A percentile compares a stretch with the other conserved stretches of the same genome.
These are phyloP conservation scores for Prietella phreatophila DNA, from an alignment of 2,113 vertebrate genomes.

Conservation along the genomic window DNA sequence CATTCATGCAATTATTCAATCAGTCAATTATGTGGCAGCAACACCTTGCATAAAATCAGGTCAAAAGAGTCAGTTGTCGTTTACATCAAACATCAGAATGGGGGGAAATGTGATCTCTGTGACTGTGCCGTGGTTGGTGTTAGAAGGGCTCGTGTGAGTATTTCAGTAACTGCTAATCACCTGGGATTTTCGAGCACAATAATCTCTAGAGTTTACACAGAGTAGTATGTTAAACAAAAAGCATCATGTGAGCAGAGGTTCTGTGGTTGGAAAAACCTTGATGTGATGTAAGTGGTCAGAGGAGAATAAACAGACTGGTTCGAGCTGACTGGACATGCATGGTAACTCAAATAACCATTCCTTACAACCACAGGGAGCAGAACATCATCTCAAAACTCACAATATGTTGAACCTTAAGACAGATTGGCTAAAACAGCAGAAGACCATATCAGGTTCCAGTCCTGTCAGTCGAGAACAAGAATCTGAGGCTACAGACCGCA, in stretches of 20 bases:
- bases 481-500: not conserved
- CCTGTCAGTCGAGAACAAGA: not conserved
- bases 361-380: not conserved
- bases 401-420: not conserved
- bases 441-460: not conserved
- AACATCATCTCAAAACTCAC: not conserved
- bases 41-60: not conserved
- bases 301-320: not conserved
- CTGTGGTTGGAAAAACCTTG: not conserved
- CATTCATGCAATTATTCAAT: not conserved
- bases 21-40: not conserved
- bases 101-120: not conserved
- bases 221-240: not conserved
- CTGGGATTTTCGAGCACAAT: not conserved
- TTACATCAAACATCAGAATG: not conserved
- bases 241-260: not conserved
- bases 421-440: not conserved
- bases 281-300: not conserved
- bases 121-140: not conserved
- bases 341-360: not conserved
- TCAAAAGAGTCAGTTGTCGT: not conserved
- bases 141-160: not conserved
- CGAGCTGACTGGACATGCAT: not conserved
- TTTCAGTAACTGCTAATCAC: not conserved
- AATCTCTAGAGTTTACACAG: not conserved